Conservation (phyloP, 2,113 vertebrate species). For the Dromaius novaehollandiae region DNA sequence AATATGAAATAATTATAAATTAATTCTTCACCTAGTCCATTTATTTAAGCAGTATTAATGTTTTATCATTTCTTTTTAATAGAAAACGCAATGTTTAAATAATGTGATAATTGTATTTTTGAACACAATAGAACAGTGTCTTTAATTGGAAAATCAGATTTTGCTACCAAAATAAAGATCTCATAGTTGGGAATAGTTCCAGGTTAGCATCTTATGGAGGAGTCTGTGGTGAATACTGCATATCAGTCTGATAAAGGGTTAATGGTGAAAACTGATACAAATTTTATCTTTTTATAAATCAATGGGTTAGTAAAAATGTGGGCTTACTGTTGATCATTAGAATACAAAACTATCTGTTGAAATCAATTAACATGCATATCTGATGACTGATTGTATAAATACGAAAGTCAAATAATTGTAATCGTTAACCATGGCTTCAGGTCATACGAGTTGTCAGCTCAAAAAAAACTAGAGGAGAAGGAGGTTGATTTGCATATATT, state of each 20-base stretch:
- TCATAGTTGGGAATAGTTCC: neutral
- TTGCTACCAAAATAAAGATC: neutral
- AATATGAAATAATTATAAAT: neutral
- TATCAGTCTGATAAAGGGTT: neutral
- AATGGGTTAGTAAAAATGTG: slow-evolving; percentile 19
- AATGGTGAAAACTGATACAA: neutral
- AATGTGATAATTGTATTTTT: neutral
- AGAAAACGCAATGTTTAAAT: neutral
- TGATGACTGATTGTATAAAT: slow-evolving; percentile 69
- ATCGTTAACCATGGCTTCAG: slow-evolving; percentile 66
- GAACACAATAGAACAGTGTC: neutral
- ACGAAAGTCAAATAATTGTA: slow-evolving; percentile 70
- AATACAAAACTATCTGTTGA: slow-evolving; percentile 65
- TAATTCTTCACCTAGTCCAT: neutral
- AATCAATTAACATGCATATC: slow-evolving; percentile 67
- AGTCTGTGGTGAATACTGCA: neutral
- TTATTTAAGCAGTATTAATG: neutral
- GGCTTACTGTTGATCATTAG: slow-evolving; percentile 16
- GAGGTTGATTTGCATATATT: slow-evolving; percentile 61
- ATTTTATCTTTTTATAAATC: slow-evolving; percentile 39
- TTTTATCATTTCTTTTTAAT: neutral
- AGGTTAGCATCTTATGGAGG: neutral
- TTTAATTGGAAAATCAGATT: neutral
- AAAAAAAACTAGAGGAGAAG: slow-evolving; percentile 41
- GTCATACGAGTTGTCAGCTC: slow-evolving; percentile 62